phyloP scores from a whole-genome alignment of 2,113 vertebrate genomes.

The Tachuris rubrigastra region DNA sequence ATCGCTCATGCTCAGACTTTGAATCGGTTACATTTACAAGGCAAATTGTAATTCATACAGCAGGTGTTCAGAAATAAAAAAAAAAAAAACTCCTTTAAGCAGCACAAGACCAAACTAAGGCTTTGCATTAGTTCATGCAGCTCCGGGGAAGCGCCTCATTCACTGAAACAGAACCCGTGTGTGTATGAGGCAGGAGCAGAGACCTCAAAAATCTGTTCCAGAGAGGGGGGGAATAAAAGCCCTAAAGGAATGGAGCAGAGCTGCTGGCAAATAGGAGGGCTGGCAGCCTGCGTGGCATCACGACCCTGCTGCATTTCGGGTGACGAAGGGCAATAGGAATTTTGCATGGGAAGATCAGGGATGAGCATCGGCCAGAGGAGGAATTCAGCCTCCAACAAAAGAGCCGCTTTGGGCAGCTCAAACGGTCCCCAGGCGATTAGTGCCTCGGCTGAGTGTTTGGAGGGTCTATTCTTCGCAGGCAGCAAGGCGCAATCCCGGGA shows the following conservation, averaged over 20 bases:
- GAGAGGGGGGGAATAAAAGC: neutral
- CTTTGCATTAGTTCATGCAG: neutral
- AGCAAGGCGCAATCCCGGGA: neutral
- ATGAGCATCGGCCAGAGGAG: neutral
- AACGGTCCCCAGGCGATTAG: neutral
- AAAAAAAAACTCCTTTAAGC: neutral
- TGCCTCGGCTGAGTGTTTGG: neutral
- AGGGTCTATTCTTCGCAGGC: neutral
- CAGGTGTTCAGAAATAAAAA: slow-evolving; percentile 28
- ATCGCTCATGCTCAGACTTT: neutral
- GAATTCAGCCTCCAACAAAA: slow-evolving; percentile 43
- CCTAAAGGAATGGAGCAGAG: neutral
- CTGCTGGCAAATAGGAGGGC: neutral
- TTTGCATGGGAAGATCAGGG: slow-evolving; percentile 9
- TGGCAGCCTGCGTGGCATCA: neutral
- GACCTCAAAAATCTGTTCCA: neutral
- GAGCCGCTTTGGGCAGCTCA: neutral
- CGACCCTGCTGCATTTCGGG: fast-evolving
- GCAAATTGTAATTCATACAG: slow-evolving; percentile 61
- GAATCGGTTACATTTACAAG: slow-evolving; percentile 48
- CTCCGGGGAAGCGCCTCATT: neutral
- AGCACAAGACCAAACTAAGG: neutral
- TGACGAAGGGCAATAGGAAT: neutral
- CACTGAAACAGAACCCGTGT: neutral
- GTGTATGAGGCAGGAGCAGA: neutral